phyloP scores from a whole-genome alignment of 2,797 vertebrate genomes.

The Crocodylus rhombifer region DNA sequence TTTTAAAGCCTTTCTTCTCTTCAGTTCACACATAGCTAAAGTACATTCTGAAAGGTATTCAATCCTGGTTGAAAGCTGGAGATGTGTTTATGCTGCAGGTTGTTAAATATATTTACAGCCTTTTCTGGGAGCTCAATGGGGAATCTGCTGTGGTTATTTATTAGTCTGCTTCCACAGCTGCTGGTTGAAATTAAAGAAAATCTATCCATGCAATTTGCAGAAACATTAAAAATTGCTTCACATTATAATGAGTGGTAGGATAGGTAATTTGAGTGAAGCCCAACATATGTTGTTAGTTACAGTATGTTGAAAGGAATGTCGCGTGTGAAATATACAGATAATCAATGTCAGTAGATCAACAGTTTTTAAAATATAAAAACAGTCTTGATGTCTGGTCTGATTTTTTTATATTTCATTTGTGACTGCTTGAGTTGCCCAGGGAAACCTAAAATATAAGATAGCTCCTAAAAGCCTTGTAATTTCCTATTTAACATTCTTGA shows the following conservation, averaged over 20 bases:
- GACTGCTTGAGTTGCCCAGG: not conserved
- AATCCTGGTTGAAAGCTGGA: constrained; percentile 35
- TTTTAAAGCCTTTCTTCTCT: constrained; percentile 34
- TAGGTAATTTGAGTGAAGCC: constrained; percentile 51
- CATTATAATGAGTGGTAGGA: constrained; percentile 38
- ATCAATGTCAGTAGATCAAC: constrained; percentile 12
- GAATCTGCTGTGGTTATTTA: constrained; percentile 50
- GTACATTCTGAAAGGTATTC: constrained; percentile 57
- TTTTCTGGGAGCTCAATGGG: constrained; percentile 48
- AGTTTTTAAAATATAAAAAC: constrained; percentile 27
- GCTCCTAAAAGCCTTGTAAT: not conserved
- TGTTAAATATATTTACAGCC: constrained; percentile 72
- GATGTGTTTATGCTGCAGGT: constrained; percentile 64
- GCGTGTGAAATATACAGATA: constrained; percentile 32
- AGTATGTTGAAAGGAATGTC: not conserved
- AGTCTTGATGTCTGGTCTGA: not conserved
- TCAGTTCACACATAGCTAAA: constrained; percentile 5
- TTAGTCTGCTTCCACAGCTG: constrained; percentile 61
- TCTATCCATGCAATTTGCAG: constrained; percentile 58
- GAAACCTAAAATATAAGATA: not conserved
- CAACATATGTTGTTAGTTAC: constrained; percentile 20
- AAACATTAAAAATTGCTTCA: constrained; percentile 48
- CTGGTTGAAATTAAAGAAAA: constrained; percentile 71
- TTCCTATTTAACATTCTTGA: not conserved
- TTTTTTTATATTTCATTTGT: not conserved